Base-by-base conservation (phyloP, 2,797 vertebrate species). In the Buceros bicornis region DNA sequence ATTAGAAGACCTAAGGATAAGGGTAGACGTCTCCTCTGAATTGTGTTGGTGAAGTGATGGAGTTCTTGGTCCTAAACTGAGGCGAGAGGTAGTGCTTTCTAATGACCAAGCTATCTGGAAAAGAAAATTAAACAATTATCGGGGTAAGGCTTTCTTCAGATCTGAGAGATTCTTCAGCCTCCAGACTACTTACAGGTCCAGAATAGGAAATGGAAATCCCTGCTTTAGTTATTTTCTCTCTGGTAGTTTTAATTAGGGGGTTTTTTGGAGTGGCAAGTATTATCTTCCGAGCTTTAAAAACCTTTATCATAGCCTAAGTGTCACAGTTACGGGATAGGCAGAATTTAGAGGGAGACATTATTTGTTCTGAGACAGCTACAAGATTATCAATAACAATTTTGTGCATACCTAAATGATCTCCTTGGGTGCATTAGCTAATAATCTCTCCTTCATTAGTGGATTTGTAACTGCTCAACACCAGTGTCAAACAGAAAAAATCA, bases 21-120 rank as follows among this genome's bases (percentile, higher is more conserved):
- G 54, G 31, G 18, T 83, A 94, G 88, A 93, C 51, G 40, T 79
- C 18, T 93, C 76, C 37, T 84, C 87, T 95, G 86, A 94, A 57
- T 80, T 70, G 40, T 10, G 10, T 3, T 48, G 62, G 19, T 51
- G 54, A 83, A 90, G 33, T 45, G 20, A 35, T 2, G 3, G 50
- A 78, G 24, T 66, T 87, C 58, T 76, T 72, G 16, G 53, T 74
- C 25, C 62, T 89, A 54, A 81, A 28, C 11, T 33, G 10, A 47
- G 66, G 13, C 47, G 26, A 77, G 4, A 77, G 10, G 57, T 35
- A 77, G 29, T 54, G 26, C 17, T 81, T 91, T 81, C 40, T 82
- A 35, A 87, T 3, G 10, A 45, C 16, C 20, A 76, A 78, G 16
- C 4, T 90, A 40, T 33, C 22, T 73, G 47, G n/a, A 79, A 91